Evolutionary conservation across 2,797 vertebrate genomes (phyloP), one percentile per base, ranked within the genome.

Genomic region (Meda fulgida): DNA sequence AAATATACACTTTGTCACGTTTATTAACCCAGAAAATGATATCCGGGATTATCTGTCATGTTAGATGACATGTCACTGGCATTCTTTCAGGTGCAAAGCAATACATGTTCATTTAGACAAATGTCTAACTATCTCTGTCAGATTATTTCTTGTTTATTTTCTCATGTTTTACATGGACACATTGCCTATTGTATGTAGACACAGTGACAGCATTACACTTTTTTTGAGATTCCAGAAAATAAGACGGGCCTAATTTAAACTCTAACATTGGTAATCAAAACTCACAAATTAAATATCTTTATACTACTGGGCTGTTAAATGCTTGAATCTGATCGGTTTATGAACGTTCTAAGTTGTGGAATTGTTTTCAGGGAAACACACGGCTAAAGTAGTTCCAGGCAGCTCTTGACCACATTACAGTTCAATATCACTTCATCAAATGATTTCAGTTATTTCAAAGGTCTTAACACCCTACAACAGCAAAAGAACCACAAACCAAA

Each of bases 1-100:
- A 84, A 82, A 73, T 58, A 67, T 51, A n/a, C 82, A 16, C 66
- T 81, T 84, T 55, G 69, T 70, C 67, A 18, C 26, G 58, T 86
- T 86, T 78, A 66, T 80, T 80, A 80, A 80, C 40, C 55, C 38
- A 58, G 18, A 58, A 55, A 51, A 78, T 26, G 70, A 76, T 86
- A 86, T 84, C 4, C 16, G 46, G 78, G 84, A 86, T 82, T 82
- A 86, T 55, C 36, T 26, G n/a, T 51, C 40, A 77, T 66, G 84
- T 70, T 63, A 76, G 81, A 78, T 84, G 80, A 82, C 81, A 75
- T 58, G 71, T 73, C 60, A 65, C 43, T 53, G 40, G 65, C 36
- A 26, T 38, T 78, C 13, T 51, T 46, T 21, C 34, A 66, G 29
- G 23, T 65, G 63, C 29, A 70, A 46, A 38, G 38, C 19, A 43